Base-by-base conservation (phyloP, 2,797 vertebrate species). In the Hydrolagus colliei region DNA sequence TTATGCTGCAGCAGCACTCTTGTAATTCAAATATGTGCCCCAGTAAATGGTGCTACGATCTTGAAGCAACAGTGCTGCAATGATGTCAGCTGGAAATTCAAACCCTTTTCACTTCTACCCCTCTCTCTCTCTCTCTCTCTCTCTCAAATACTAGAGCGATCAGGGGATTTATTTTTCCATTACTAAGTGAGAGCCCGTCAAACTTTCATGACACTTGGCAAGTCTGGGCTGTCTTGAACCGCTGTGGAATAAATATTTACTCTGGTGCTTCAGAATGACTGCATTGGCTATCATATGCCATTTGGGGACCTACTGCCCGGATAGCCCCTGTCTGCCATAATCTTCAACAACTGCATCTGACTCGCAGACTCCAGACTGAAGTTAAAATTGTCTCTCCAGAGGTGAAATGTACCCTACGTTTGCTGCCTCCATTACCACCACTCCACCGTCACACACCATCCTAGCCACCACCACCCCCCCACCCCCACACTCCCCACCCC, bases 171-270 rank as follows among this genome's bases (percentile, higher is more conserved):
- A 20, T 35, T 35, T 67, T 84, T 71, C 65, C 65, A 84, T 84
- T 16, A 84, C 79, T 20, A 65, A 41, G 65, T 41, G 41, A 52
- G 41, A 52, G 32, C 63, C 65, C 79, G 41, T 84, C 16, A 84
- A 71, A 52, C 35, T 84, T 84, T 16, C 32, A 20, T 14, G 65
- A 41, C 9, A 14, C 32, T 71, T 84, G 79, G 65, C 63, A 84
- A 65, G 65, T 35, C 65, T 41, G 16, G 79, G 9, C 65, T 35
- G 65, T 84, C 79, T 68, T 82, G 78, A 82, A 67, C 8, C 79
- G n/a, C 63, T 41, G 32, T 35, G 78, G 13, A 84, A 35, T 71
- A 84, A 84, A 84, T 84, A 68, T 82, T 68, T 68, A 35, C 32
- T 68, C 32, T 20, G n/a, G 20, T 68, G 7, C 65, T 84, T 68